Evolutionary conservation across 2,797 vertebrate genomes (phyloP).

Genomic region (Eulemur coronatus): DNA sequence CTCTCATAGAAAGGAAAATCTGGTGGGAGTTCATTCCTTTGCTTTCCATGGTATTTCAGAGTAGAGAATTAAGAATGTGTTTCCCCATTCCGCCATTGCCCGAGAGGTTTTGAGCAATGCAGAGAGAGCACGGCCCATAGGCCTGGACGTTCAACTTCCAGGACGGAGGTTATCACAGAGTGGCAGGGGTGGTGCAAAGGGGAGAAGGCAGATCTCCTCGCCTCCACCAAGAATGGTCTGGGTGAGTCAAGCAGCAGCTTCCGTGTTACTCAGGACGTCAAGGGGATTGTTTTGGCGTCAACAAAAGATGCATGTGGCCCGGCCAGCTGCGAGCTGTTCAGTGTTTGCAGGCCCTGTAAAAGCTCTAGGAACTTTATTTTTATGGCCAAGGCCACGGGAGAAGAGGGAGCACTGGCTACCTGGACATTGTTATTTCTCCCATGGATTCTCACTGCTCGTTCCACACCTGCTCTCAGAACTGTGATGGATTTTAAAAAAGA

Average conservation of each 20-base stretch:
- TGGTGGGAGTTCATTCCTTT: neutral
- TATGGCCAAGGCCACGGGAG: neutral
- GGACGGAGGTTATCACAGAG: too few species aligned
- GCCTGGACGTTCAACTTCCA: neutral
- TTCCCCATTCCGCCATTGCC: fast-evolving
- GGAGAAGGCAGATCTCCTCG: neutral
- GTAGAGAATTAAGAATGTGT: neutral
- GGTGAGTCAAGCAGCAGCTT: neutral
- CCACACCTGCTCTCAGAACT: neutral
- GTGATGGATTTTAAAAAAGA: neutral
- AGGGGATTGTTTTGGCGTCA: neutral
- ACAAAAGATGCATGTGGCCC: neutral
- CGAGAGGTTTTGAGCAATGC: neutral
- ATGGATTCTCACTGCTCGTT: neutral
- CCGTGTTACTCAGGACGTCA: neutral
- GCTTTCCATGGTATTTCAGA: neutral
- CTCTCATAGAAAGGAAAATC: neutral
- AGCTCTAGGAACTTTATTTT: neutral
- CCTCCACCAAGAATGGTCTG: fast-evolving
- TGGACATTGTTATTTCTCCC: neutral
- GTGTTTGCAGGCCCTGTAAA: neutral
- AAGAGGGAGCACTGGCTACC: neutral
- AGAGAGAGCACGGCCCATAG: neutral
- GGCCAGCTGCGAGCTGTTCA: neutral
- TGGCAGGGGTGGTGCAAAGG: fast-evolving